Base-by-base conservation (phyloP, 2,888 invertebrate genomes). In the Alviniconcha strummeri region DNA sequence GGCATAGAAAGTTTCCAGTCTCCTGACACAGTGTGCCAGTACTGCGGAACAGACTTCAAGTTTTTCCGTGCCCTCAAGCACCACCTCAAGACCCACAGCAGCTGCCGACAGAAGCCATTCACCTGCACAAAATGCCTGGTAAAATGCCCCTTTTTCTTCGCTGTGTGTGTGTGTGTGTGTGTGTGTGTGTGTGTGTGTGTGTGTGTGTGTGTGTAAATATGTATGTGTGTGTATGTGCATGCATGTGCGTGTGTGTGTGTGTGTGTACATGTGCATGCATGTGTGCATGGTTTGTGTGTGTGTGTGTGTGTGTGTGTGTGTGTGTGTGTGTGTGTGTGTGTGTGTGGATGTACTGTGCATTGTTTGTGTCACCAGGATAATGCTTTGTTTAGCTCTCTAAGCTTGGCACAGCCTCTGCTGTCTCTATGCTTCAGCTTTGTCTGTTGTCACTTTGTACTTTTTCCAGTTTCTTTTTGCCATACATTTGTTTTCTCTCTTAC, bases 11-110 rank as follows among this genome's bases (percentile, higher is more conserved):
- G 88, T 55, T 91, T 90, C 83, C 90, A 89, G 80, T 90, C 90
- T 7, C 92, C 92, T 5, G 93, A 94, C 85, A 94, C 94, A 0
- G 91, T 94, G 36, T 94, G 94, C 88, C 93, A 93, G 86, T 93
- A 93, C 86, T 94, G 94, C 87, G 92, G 93, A 19, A 91, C 92
- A 19, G 94, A 94, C 88, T 94, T 94, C 89, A 93, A 93, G 86
- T 93, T 91, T 87, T 92, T 92, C 87, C 91, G 93, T 7, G 93
- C 92, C 13, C 89, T 94, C 77, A 93, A 94, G 86, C 93, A 94
- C 84, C 94, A 94, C 86, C 88, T 94, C 64, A 90, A 93, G 17
- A 90, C 92, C 5, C 91, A 93, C 80, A 91, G 92, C 84, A 92
- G 91, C 84, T 93, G 93, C 84, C 90, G 89, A 76, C 91, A 89